Evolutionary conservation across 2,888 invertebrate genomes (phyloP).

Genomic region (Nasonia oneida): DNA sequence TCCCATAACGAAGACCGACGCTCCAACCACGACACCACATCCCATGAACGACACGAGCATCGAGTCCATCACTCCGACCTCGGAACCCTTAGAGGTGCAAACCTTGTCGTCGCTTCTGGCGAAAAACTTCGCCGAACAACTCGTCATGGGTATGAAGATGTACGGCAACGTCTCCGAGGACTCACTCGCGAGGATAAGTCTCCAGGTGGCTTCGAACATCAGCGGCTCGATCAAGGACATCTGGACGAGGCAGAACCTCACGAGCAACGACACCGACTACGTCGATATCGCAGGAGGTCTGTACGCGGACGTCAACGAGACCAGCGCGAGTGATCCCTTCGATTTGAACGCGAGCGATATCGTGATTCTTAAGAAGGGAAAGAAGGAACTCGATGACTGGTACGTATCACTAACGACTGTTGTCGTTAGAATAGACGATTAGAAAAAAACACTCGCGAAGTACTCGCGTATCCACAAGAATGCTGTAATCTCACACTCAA

Average conservation of each 20-base stretch:
- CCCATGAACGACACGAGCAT: conserved; percentile 37
- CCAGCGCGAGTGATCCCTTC: neutral
- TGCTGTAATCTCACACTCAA: neutral
- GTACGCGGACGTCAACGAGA: neutral
- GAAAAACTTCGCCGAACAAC: conserved; percentile 68
- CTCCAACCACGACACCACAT: neutral
- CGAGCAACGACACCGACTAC: conserved; percentile 38
- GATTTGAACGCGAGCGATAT: neutral
- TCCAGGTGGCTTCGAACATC: conserved; percentile 69
- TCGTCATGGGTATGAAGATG: conserved; percentile 66
- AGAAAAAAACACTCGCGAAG: neutral
- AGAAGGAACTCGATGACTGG: conserved; percentile 83
- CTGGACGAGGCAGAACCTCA: conserved; percentile 39
- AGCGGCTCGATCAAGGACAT: conserved; percentile 68
- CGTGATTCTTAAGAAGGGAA: neutral
- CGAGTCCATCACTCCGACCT: conserved; percentile 52
- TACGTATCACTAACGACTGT: neutral
- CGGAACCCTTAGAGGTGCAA: conserved; percentile 63
- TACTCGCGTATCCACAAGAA: neutral
- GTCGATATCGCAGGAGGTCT: neutral
- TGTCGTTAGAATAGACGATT: neutral
- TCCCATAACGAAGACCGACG: conserved; percentile 77
- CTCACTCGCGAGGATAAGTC: conserved; percentile 67
- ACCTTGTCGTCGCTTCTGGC: conserved; percentile 67
- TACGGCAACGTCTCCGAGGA: conserved; percentile 66